Evolutionary conservation across 2,888 invertebrate species (phyloP), one percentile per base, ranked within the genome.

Genomic region (Aphidoletes aphidimyza): DNA sequence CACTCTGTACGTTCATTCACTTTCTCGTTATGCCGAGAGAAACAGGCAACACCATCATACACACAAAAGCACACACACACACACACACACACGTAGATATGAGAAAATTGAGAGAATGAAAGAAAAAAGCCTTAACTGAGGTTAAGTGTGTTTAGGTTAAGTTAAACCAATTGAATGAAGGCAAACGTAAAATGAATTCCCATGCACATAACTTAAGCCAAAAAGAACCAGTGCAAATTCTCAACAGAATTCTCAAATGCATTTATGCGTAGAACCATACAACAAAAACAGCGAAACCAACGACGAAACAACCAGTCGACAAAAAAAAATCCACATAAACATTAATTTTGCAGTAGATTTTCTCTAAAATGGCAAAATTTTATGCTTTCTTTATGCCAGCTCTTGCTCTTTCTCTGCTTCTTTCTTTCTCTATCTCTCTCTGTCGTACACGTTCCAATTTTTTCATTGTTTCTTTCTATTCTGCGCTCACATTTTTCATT

Each of bases 91-190:
- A 69, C 34, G n/a, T n/a, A n/a, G n/a, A 69, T 69, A 17, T 17
- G 69, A 30, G 69, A 69, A 69, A 69, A 69, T 69, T 69, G 30
- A 26, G 8, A 14, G 69, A 69, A n/a, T n/a, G n/a, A n/a, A n/a
- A n/a, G n/a, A n/a, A n/a, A n/a, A 69, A 69, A 69, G 30, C 69
- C 69, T 69, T 69, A 69, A 69, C 30, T 30, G 69, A 34, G 69
- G 69, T 69, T 69, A 69, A 69, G 69, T 69, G 69, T 69, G 69
- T 69, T 69, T 69, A 30, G 69, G 69, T 69, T 69, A 69, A 69
- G 69, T 69, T 26, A 69, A 69, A 69, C 69, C 69, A 69, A 69
- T 69, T 69, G 30, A 69, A 69, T 69, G 69, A 69, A 14, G 69
- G 69, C 22, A 54, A 54, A 22, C 22, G 54, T 22, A 54, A n/a